Base-by-base conservation (phyloP, 1,140 invertebrate genomes). In the Drosophila orosa region DNA sequence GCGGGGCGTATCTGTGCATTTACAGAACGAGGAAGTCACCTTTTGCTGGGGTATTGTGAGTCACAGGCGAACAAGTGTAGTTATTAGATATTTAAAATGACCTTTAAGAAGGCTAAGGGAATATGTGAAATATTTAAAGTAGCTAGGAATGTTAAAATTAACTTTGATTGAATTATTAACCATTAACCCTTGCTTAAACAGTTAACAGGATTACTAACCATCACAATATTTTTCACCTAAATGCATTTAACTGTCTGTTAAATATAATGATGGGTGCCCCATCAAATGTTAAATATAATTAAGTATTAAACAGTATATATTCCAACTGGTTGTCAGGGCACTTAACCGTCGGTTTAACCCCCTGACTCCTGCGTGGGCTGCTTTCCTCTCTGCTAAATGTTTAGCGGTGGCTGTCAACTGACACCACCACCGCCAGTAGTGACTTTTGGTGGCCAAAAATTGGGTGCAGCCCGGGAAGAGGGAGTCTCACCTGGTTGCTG, bases 401-500 rank as follows among this genome's bases (percentile, higher is more conserved):
- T 69, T 37, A 17, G 45, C 45, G 35, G 29, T 33, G 13, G 35
- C 17, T 68, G 50, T 57, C 33, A 47, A 33, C 17, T 67, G 66
- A 69, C 66, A 69, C 31, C 48, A 69, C 31, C 48, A 50, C 6
- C 39, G 50, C 50, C 31, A 52, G 50, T 24, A 45, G 40, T 39
- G 50, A 35, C 22, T 86, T 40, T 78, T 65, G 47, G 39, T 76
- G 59, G 71, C 52, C 52, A 47, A 39, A 47, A 57, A 58, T 40
- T 89, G 84, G 83, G 79, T 79, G 79, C 79, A 89, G 82, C 81
- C 57, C 12, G 73, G 73, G 27, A 55, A 62, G 19, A 22, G 57
- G 57, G 40, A 33, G 56, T 44, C 25, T 25, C 27, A 35, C 39
- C 68, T 74, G 78, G 60, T 39, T 48, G 45, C 40, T 17, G 19